phyloP scores from a whole-genome alignment of 37 sponge, comb jelly and placozoan genomes.

The Agelas oroides region DNA sequence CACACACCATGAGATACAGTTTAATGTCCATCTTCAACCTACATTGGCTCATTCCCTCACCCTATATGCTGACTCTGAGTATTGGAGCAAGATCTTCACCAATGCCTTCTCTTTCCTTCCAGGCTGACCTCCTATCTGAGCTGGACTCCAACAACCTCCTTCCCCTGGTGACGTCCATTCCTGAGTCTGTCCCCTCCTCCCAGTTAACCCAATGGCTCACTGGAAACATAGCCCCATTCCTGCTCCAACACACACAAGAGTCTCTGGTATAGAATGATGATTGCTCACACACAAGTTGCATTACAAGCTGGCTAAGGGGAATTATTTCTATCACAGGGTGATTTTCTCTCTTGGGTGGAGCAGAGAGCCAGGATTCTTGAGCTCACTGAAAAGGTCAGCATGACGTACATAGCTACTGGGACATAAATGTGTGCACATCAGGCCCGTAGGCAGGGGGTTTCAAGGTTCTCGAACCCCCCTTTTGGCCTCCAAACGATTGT shows the following conservation, averaged over 20 bases:
- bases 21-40: no score
- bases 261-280: conserved; percentile 50
- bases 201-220: conserved; percentile 41
- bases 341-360: conserved; percentile 40
- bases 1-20: no score
- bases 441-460: no score
- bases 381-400: conserved; percentile 39
- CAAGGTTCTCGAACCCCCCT: no score
- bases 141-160: conserved; percentile 21
- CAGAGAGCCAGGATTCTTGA: conserved; percentile 39
- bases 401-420: background rate
- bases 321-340: background rate
- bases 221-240: conserved; percentile 17
- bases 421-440: no score
- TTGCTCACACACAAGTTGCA: background rate
- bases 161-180: conserved; percentile 33
- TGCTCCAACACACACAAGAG: conserved; percentile 48
- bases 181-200: conserved; percentile 23
- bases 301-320: no score
- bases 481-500: no score
- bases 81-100: no score
- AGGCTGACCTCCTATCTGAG: conserved; percentile 5
- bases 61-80: no score
- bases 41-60: no score
- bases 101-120: no score